phyloP scores from a whole-genome alignment of 2,888 invertebrate species.

The Eremobia ochroleuca region DNA sequence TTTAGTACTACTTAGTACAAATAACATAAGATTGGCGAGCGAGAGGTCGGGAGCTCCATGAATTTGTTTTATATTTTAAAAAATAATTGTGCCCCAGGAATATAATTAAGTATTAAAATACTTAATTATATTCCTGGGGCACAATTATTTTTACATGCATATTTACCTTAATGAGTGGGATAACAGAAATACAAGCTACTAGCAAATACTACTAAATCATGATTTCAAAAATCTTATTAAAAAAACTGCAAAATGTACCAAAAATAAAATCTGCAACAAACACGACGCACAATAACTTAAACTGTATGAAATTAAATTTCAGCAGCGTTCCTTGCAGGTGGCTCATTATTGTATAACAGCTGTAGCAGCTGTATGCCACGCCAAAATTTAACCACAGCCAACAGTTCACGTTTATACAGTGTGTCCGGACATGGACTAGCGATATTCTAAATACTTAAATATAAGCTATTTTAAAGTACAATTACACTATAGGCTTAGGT shows the following conservation, averaged over 20 bases:
- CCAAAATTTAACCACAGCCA: constrained; percentile 76
- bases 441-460: too few relatives aligned
- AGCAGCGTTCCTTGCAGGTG: constrained; percentile 69
- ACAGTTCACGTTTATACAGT: constrained; percentile 61
- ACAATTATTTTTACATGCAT: too few relatives aligned
- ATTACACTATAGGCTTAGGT: too few relatives aligned
- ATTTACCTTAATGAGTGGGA: not conserved
- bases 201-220: not conserved
- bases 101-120: too few relatives aligned
- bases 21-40: not conserved
- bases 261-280: constrained; percentile 40
- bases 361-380: constrained; percentile 72
- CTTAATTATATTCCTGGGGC: too few relatives aligned
- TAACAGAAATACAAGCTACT: too few relatives aligned
- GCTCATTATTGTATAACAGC: constrained; percentile 63
- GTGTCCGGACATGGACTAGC: too few relatives aligned
- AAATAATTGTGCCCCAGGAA: too few relatives aligned
- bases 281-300: constrained; percentile 62
- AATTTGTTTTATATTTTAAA: too few relatives aligned
- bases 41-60: not conserved
- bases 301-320: constrained; percentile 65
- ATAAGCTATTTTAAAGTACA: too few relatives aligned
- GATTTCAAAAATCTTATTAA: not conserved
- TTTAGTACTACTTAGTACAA: not conserved
- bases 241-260: constrained; percentile 7